Base-by-base conservation (phyloP, 2,888 invertebrate genomes). In the Eumerus sabulonum region DNA sequence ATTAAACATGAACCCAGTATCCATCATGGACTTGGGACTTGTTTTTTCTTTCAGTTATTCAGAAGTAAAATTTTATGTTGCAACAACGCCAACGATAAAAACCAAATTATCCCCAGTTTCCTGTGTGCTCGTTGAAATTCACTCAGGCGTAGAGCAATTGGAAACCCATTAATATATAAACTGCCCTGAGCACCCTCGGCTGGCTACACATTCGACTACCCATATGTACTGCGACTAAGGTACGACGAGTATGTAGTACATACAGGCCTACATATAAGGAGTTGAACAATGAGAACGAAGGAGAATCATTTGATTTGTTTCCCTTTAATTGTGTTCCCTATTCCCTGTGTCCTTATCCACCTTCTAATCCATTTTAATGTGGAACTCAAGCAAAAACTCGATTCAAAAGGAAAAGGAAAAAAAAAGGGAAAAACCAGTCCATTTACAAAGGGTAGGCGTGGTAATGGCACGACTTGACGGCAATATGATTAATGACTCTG, bases 361-460 rank as follows among this genome's bases (percentile, higher is more conserved):
- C 68, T 74, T 64, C 68, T 79, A 79, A 79, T 79, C 79, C 74
- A 74, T 74, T 79, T 74, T 74, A 64, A 79, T 74, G 45, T 38
- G 27, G 27, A 27, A 27, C 7, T 27, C 27, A 27, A 27, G 27
- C 27, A 7, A 27, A 27, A 7, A 7, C n/a, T n/a, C 27, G 27
- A 27, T 4, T 4, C 2, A 27, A 27, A 27, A 2, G 2, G 27
- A 27, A 27, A 27, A 27, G 7, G 27, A 27, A 27, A 27, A 27
- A 42, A 27, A 35, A 14, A 56, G 56, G 48, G 54, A 64, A 71
- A 54, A 35, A 48, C 48, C 73, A 79, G 63, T 68, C 79, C 74
- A 74, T 79, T 79, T 74, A 54, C 68, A 50, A 64, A 59, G 68
- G 79, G 79, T 56, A 79, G 79, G 79, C 79, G 79, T 79, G 79